These are phyloP conservation scores for Chymomyza amoena DNA, from an alignment of 2,888 invertebrate genomes.

Conservation along the genomic window DNA sequence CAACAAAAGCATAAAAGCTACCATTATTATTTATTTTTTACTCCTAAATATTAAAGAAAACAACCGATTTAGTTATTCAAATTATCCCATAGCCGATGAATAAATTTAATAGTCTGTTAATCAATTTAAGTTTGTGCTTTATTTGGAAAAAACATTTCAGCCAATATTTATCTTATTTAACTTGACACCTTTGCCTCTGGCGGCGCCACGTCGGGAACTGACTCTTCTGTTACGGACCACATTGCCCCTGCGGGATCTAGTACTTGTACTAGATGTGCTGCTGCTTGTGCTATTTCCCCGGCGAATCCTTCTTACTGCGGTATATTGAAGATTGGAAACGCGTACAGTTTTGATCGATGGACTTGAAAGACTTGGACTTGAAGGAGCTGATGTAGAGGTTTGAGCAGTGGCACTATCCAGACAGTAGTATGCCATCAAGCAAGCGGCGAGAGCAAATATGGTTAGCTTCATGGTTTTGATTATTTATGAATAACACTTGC, in stretches of 20 bases:
- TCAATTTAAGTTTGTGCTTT: conserved; percentile 27
- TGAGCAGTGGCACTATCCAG: conserved; percentile 19
- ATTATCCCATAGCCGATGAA: conserved; percentile 28
- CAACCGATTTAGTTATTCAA: conserved; percentile 36
- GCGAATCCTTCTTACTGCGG: conserved; percentile 21
- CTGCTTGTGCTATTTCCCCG: background rate
- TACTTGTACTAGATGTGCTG: conserved; percentile 13
- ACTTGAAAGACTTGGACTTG: background rate
- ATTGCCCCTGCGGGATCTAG: background rate
- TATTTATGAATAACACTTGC: background rate
- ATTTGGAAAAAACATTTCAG: conserved; percentile 3
- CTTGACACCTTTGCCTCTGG: background rate
- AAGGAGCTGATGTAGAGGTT: background rate
- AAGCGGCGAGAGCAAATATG: background rate
- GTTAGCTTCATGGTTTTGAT: conserved; percentile 36
- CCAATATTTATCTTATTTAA: background rate
- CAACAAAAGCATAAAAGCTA: conserved; percentile 43
- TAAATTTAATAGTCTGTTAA: background rate
- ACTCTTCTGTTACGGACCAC: conserved; percentile 1
- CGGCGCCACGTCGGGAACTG: conserved; percentile 15
- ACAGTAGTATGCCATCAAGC: conserved; percentile 16
- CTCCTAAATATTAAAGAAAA: background rate
- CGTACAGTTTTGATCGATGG: conserved; percentile 9
- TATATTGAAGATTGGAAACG: conserved; percentile 23
- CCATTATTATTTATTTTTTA: conserved; percentile 24